Evolutionary conservation across 2,888 invertebrate species (phyloP).

Genomic region (Apotomis betuletana): DNA sequence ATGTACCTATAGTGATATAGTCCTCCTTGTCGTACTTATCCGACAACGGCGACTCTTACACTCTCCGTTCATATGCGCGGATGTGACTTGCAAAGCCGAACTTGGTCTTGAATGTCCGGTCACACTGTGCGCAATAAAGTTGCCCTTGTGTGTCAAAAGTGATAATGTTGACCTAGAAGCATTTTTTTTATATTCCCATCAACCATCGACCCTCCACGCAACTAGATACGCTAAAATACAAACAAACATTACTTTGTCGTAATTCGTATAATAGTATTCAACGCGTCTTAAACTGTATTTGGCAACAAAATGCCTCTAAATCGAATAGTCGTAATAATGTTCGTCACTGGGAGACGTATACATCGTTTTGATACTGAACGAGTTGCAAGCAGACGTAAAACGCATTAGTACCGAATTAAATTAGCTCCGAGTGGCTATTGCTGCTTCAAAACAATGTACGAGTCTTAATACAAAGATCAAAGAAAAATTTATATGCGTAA

Average conservation of each 20-base stretch:
- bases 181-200: not conserved
- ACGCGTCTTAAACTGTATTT: not conserved
- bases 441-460: not conserved
- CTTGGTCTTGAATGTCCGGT: too few species aligned
- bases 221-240: too few species aligned
- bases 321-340: not conserved
- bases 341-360: not conserved
- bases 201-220: not conserved
- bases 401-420: conserved; percentile 22
- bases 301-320: not conserved
- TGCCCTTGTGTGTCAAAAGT: too few species aligned
- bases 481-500: too few species aligned
- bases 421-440: conserved; percentile 25
- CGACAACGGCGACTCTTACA: too few species aligned
- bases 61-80: too few species aligned
- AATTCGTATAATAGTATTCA: conserved; percentile 28
- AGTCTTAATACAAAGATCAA: too few species aligned
- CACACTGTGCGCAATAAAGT: too few species aligned
- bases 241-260: not conserved
- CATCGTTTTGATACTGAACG: not conserved
- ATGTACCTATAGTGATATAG: too few species aligned
- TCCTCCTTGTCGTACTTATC: too few species aligned
- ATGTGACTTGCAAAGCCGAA: too few species aligned
- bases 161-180: too few species aligned
- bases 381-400: conserved; percentile 12